Base-by-base conservation (phyloP, 2,797 vertebrate genomes). In the Pseudomugil tenellus region DNA sequence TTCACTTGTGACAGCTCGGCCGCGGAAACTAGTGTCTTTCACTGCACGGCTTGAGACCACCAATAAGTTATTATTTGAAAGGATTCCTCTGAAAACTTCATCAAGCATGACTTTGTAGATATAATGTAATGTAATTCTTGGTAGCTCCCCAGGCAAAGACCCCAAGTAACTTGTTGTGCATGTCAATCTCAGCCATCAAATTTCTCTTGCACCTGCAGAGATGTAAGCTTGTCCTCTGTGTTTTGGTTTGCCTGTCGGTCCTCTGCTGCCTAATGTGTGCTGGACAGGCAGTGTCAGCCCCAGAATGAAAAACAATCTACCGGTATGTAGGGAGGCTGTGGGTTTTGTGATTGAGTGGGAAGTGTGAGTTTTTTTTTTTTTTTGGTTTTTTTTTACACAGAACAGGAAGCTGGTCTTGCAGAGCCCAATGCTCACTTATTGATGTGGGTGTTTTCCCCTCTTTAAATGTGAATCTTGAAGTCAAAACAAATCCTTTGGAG, bases 401-500 rank as follows among this genome's bases (percentile, higher is more conserved):
- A 60, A 61, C 76, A 87, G 85, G 84, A 83, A 87, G 81, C 72
- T 74, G 74, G 60, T 78, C 78, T 62, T 28, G 19, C 5, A 21
- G 66, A 64, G 66, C 28, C 3, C 54, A 31, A 49, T 48, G 69
- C 60, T 58, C 70, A 52, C 61, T 73, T 74, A 63, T 80, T 73
- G 77, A 70, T 70, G 77, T 83, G 64, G 54, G 73, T 57, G 69
- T 74, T 79, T 82, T 84, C 57, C n/a, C 71, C 53, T 55, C 67
- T 77, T 67, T 69, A 77, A 83, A 91, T 89, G 60, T 83, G 63
- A 74, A 84, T 76, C 72, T 67, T 58, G 64, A 83, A 76, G 85
- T 88, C 85, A 83, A 89, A 93, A 92, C 85, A 90, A 90, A 80
- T 79, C 54, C 39, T 78, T 81, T 79, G 23, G 55, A 71, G 60